Evolutionary conservation across 1,140 invertebrate genomes (phyloP).

Genomic region (Thaumetopoea pityocampa): DNA sequence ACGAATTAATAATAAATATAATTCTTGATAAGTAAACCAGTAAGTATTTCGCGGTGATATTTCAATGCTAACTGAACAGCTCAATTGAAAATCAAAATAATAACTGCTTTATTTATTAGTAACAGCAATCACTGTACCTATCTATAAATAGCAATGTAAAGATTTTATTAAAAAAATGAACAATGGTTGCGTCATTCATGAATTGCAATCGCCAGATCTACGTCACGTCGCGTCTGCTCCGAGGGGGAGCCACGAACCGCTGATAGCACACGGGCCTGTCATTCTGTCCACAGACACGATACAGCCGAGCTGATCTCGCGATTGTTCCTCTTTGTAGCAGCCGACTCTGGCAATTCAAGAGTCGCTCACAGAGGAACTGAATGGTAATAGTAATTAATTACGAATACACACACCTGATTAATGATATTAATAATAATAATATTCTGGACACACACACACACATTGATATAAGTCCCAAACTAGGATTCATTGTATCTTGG

Average conservation of each 20-base stretch:
- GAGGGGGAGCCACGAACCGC: conserved; percentile 29
- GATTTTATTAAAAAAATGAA: background rate
- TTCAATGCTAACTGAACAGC: no score
- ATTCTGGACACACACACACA: no score
- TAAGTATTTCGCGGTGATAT: no score
- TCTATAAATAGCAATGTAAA: background rate
- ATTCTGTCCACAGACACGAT: conserved; percentile 24
- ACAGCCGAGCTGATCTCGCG: conserved; percentile 18
- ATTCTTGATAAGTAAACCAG: no score
- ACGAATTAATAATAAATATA: no score
- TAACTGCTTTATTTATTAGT: background rate
- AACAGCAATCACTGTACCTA: background rate
- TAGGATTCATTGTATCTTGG: no score
- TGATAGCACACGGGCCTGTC: conserved; percentile 46
- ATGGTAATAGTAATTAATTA: conserved; percentile 2
- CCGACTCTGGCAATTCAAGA: conserved; percentile 13
- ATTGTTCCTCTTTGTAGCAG: conserved; percentile 11
- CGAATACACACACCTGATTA: background rate
- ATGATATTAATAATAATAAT: no score
- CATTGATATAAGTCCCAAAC: no score
- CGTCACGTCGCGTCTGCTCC: conserved; percentile 32
- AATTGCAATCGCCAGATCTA: conserved; percentile 43
- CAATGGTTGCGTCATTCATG: conserved; percentile 16
- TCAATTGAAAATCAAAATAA: no score
- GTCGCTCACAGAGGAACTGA: conserved; percentile 10